These are phyloP conservation scores for Ardeotis arabs DNA, from an alignment of 2,113 vertebrate genomes.

Conservation along the genomic window DNA sequence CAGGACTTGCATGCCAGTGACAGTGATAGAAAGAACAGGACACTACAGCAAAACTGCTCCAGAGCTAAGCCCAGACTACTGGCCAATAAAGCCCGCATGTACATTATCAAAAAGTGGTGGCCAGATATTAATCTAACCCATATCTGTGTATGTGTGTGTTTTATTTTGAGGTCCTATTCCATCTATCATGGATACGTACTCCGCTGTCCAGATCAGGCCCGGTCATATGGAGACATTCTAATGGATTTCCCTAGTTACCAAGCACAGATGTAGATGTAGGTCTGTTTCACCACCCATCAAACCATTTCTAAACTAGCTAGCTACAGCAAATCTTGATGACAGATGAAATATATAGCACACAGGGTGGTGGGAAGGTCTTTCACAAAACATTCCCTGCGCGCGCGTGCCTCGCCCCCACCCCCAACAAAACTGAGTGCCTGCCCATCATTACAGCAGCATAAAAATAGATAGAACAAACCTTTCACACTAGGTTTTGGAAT, in stretches of 20 bases:
- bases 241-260: neutral
- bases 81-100: neutral
- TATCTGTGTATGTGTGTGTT: neutral
- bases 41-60: neutral
- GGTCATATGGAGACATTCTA: fast-evolving
- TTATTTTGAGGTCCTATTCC: neutral
- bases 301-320: neutral
- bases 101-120: too few species aligned
- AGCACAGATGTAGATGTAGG: neutral
- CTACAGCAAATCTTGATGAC: neutral
- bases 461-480: neutral
- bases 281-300: neutral
- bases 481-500: neutral
- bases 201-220: neutral
- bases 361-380: neutral
- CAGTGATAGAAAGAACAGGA: neutral
- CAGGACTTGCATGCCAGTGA: neutral
- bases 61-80: neutral
- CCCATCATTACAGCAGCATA: neutral
- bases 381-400: neutral
- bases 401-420: too few species aligned
- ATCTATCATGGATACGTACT: neutral
- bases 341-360: fast-evolving
- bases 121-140: neutral
- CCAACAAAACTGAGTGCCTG: neutral